Evolutionary conservation across 2,113 vertebrate genomes (phyloP).

Genomic region (Stigmatopora nigra): DNA sequence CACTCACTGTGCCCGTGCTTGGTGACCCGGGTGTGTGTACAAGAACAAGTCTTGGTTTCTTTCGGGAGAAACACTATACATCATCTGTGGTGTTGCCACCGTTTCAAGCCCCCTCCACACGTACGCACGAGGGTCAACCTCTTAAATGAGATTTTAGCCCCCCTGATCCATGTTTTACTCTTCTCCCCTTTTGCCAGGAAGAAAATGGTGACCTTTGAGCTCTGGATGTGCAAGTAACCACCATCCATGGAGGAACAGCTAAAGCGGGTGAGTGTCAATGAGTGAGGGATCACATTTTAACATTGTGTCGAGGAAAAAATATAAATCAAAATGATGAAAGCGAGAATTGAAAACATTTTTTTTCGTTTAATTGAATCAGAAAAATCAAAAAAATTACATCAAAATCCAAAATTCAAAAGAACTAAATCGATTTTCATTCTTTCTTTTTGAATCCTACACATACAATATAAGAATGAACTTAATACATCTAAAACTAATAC

Average conservation of each 20-base stretch:
- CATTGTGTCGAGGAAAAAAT: neutral
- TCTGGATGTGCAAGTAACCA: constrained; percentile 32
- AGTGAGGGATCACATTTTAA: constrained; percentile 20
- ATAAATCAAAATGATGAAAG: too few species aligned
- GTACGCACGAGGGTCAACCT: constrained; percentile 47
- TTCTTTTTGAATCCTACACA: too few species aligned
- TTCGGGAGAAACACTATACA: constrained; percentile 35
- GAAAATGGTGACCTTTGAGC: constrained; percentile 53
- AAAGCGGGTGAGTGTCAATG: constrained; percentile 40
- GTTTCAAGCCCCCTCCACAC: constrained; percentile 13
- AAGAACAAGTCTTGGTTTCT: constrained; percentile 15
- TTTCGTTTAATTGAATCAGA: too few species aligned
- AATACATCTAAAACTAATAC: too few species aligned
- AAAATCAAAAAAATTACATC: too few species aligned
- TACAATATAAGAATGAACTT: too few species aligned
- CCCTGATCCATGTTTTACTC: constrained; percentile 56
- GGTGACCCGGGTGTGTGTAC: constrained; percentile 17
- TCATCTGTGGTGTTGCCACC: constrained; percentile 43
- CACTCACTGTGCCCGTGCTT: constrained; percentile 17
- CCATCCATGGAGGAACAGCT: constrained; percentile 17
- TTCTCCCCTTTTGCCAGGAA: constrained; percentile 50
- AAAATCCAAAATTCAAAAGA: too few species aligned
- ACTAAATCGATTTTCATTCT: too few species aligned
- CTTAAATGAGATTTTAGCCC: constrained; percentile 71
- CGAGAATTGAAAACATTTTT: too few species aligned